Evolutionary conservation across 2,888 invertebrate genomes (phyloP), one percentile per base, ranked within the genome.

Genomic region (Zonitis immaculata): DNA sequence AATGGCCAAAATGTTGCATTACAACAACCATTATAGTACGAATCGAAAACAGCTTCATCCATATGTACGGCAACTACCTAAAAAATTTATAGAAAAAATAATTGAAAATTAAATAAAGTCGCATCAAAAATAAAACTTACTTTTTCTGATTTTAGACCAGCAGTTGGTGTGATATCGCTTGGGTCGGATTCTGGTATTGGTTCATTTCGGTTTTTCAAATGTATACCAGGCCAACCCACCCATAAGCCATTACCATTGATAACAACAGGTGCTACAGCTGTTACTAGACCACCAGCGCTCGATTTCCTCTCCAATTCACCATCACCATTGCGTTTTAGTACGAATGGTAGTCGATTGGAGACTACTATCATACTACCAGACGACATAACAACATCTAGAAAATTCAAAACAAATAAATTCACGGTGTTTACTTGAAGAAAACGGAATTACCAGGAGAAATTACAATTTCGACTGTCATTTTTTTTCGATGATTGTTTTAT

Each of bases 1-100:
- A 93, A 77, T 0, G 94, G 94, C 94, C 94, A 94, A 73, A 93
- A 91, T 1, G 91, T 93, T 14, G 88, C 91, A 69, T 93, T 93
- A 72, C 93, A 93, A 73, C 91, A 92, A 8, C 93, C 93, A 78
- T 94, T 93, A 80, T 94, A 94, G 74, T 92, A 94, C 53, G 87
- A 86, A 67, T 93, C 88, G 70, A 93, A 92, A 51, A 88, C 79
- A 49, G 79, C 80, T 0, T 88, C 82, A 54, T 91, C 87, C 9
- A 91, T 83, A 64, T 84, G 84, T 11, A 93, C 91, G 0, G 91
- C 85, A 1, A 92, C 86, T 18, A 91, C 89, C 90, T 91, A 74
- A 8, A 75, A n/a, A n/a, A n/a, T n/a, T n/a, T n/a, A n/a, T n/a
- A n/a, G n/a, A n/a, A n/a, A n/a, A n/a, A n/a, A n/a, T n/a, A n/a